Evolutionary conservation across 2,888 invertebrate genomes (phyloP), one percentile per base, ranked within the genome.

Genomic region (Camponotus fellah): DNA sequence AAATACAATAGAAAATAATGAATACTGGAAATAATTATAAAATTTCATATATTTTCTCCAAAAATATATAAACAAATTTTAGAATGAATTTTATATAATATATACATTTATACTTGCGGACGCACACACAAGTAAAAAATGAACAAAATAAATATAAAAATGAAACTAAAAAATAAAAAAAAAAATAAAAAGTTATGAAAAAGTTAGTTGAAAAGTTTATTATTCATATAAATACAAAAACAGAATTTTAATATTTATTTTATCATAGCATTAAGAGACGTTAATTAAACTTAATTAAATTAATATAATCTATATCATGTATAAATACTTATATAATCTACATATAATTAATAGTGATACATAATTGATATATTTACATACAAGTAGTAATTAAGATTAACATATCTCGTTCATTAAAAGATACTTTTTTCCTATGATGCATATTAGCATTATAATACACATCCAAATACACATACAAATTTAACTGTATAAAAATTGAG

Each of bases 401-500:
- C 65, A 82, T 17, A 34, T 34, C 3, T 64, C 10, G 80, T 10
- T 83, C 26, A 64, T 82, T 17, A n/a, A 21, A 49, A 72, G n/a
- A 74, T 3, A 64, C 0, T 8, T 64, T 64, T n/a, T 8, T 9
- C 5, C n/a, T 75, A 66, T 1, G 8, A 58, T 14, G 6, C 49
- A 66, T 26, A 14, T 32, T 68, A 77, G 58, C 17, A n/a, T 43
- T 49, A 66, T 46, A 32, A 68, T 68, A 49, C 17, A 26, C 21
- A 83, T 84, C 26, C 34, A 62, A 77, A 68, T 68, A 49, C 17
- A 26, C 21, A 83, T 84, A 21, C 34, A 62, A 77, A 76, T 84
- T 79, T 86, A 79, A 66, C 49, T 69, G 81, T 89, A 86, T 82
- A 40, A 86, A 90, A 89, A 86, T 90, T 90, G 89, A 90, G 90